phyloP scores from a whole-genome alignment of 2,113 vertebrate genomes.

The Chaenocephalus aceratus region DNA sequence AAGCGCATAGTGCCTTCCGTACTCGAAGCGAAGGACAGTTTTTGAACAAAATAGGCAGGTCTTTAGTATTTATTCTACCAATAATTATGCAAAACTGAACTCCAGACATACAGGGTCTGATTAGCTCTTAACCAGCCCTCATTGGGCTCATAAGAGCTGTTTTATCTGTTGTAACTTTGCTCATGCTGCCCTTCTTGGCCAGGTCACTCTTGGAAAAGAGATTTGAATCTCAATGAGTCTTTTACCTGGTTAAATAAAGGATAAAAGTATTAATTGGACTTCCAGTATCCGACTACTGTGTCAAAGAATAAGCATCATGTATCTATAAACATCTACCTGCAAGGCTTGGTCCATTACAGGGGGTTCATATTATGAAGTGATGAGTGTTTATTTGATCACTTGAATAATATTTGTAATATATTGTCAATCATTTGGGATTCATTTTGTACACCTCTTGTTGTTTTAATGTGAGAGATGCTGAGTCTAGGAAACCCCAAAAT shows the following conservation, averaged over 20 bases:
- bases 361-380: too few species aligned
- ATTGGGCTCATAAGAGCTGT: too few species aligned
- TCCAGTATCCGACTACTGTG: neutral
- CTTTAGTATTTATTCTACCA: constrained; percentile 43
- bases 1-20: constrained; percentile 22
- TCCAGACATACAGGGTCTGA: constrained; percentile 39
- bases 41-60: constrained; percentile 48
- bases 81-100: constrained; percentile 38
- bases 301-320: constrained; percentile 6
- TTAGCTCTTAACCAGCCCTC: neutral
- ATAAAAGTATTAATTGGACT: constrained; percentile 33
- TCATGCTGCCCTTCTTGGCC: too few species aligned
- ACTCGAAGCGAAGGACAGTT: constrained; percentile 43
- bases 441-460: neutral
- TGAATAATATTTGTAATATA: neutral
- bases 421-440: neutral
- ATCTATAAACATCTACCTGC: constrained; percentile 1
- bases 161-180: too few species aligned
- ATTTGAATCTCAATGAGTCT: too few species aligned
- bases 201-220: too few species aligned
- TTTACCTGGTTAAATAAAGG: too few species aligned
- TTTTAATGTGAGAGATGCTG: neutral
- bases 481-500: neutral
- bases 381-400: neutral
- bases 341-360: too few species aligned